A percentile compares a stretch with the other conserved stretches of the same genome.
These are phyloP conservation scores for Hippocampus mohnikei DNA, from an alignment of 2,113 vertebrate genomes.

Conservation along the genomic window DNA sequence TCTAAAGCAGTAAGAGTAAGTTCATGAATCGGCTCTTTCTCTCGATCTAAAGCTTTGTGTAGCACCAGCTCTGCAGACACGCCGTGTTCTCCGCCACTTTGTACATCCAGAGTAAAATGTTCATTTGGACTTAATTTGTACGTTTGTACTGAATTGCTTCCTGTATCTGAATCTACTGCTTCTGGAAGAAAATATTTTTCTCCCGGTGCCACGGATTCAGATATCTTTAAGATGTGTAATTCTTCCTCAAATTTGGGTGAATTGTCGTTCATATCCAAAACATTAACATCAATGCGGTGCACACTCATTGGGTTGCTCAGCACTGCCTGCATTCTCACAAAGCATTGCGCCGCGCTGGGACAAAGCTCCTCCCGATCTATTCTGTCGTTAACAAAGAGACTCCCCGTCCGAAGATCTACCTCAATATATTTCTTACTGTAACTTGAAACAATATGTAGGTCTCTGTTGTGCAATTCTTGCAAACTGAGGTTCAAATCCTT, in stretches of 20 bases:
- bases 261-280: slow-evolving; percentile 77
- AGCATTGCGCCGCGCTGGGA: slow-evolving; percentile 53
- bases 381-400: slow-evolving; percentile 68
- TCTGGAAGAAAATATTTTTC: slow-evolving; percentile 49
- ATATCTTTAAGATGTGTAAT: slow-evolving; percentile 53
- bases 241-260: slow-evolving; percentile 63
- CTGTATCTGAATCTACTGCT: slow-evolving; percentile 54
- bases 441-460: slow-evolving; percentile 67
- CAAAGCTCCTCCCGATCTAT: slow-evolving; percentile 75
- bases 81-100: slow-evolving; percentile 27
- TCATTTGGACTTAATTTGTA: slow-evolving; percentile 38
- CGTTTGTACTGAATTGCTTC: slow-evolving; percentile 46
- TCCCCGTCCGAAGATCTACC: slow-evolving; percentile 70
- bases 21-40: slow-evolving; percentile 41
- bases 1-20: slow-evolving; percentile 50
- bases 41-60: slow-evolving; percentile 57
- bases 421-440: slow-evolving; percentile 63
- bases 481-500: slow-evolving; percentile 64
- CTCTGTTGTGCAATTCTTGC: slow-evolving; percentile 55
- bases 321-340: slow-evolving; percentile 68
- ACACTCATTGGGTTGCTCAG: slow-evolving; percentile 66
- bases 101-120: slow-evolving; percentile 29
- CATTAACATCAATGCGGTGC: slow-evolving; percentile 64
- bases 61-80: slow-evolving; percentile 42
- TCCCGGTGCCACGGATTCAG: slow-evolving; percentile 46